phyloP scores from a whole-genome alignment of 2,888 invertebrate genomes.

The Criorhina ranunculi region DNA sequence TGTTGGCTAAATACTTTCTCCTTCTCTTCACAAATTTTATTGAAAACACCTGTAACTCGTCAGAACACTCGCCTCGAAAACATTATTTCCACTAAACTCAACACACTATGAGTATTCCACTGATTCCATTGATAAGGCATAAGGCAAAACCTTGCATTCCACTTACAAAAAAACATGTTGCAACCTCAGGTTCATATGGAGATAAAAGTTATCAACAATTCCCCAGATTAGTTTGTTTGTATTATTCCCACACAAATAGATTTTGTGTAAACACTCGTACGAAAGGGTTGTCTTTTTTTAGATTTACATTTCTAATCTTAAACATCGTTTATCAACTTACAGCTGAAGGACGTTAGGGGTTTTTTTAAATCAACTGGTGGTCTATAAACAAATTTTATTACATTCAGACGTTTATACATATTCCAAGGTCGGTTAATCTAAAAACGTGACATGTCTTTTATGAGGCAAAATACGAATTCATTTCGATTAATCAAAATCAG shows the following conservation, averaged over 20 bases:
- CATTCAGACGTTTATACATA: too few species aligned
- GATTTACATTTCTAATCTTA: background rate
- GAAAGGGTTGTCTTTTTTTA: background rate
- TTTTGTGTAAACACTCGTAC: background rate
- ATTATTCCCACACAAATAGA: background rate
- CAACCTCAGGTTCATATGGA: background rate
- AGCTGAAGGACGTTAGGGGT: background rate
- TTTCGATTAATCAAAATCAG: slow-evolving; percentile 5
- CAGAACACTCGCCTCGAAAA: too few species aligned
- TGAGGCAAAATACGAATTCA: too few species aligned
- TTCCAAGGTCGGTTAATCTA: background rate
- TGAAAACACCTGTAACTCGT: too few species aligned
- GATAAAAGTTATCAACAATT: background rate
- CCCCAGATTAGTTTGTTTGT: background rate
- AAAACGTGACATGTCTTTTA: background rate
- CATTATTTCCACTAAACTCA: background rate
- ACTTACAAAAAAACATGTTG: too few species aligned
- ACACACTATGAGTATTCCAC: background rate
- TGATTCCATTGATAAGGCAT: background rate
- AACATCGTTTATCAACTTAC: background rate
- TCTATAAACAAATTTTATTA: background rate
- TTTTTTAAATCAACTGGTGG: background rate
- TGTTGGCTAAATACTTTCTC: too few species aligned
- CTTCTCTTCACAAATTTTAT: too few species aligned
- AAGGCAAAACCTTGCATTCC: background rate